These are phyloP conservation scores for Agrochola macilenta DNA, from an alignment of 2,888 invertebrate species.

Conservation along the genomic window DNA sequence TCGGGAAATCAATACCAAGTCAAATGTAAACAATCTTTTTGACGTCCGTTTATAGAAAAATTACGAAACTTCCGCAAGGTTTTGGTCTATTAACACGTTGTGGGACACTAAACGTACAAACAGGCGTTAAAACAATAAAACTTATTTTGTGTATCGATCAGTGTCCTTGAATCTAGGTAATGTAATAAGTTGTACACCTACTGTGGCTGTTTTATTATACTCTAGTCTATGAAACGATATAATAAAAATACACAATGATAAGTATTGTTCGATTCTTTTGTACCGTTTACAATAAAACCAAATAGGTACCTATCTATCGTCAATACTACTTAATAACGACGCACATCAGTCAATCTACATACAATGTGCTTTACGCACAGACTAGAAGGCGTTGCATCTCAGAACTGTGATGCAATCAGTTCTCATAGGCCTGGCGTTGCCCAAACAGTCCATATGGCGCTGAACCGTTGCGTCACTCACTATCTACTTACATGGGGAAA, in stretches of 20 bases:
- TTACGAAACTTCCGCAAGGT: slow-evolving; percentile 32
- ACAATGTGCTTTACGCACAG: slow-evolving; percentile 36
- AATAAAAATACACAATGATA: not conserved
- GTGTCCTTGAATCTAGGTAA: not conserved
- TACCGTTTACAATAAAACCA: slow-evolving; percentile 6
- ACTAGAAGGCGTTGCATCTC: slow-evolving; percentile 57
- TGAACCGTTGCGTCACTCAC: slow-evolving; percentile 76
- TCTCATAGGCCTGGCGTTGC: slow-evolving; percentile 69
- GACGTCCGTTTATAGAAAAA: slow-evolving; percentile 36
- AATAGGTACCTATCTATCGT: slow-evolving; percentile 6
- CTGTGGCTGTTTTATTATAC: not conserved
- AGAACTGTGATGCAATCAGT: slow-evolving; percentile 74
- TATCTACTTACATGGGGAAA: slow-evolving; percentile 78
- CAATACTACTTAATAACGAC: slow-evolving; percentile 38
- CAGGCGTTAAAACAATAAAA: too few relatives aligned
- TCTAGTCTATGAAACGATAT: not conserved
- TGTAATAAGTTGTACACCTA: not conserved
- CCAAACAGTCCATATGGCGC: slow-evolving; percentile 78
- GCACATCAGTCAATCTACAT: slow-evolving; percentile 38
- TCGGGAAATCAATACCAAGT: slow-evolving; percentile 69
- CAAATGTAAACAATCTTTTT: slow-evolving; percentile 54
- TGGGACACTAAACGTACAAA: too few relatives aligned
- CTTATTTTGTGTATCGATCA: too few relatives aligned
- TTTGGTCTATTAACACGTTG: slow-evolving; percentile 2
- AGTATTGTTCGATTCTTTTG: not conserved